phyloP scores from a whole-genome alignment of 2,888 invertebrate species.

The Leptodirus hochenwartii region DNA sequence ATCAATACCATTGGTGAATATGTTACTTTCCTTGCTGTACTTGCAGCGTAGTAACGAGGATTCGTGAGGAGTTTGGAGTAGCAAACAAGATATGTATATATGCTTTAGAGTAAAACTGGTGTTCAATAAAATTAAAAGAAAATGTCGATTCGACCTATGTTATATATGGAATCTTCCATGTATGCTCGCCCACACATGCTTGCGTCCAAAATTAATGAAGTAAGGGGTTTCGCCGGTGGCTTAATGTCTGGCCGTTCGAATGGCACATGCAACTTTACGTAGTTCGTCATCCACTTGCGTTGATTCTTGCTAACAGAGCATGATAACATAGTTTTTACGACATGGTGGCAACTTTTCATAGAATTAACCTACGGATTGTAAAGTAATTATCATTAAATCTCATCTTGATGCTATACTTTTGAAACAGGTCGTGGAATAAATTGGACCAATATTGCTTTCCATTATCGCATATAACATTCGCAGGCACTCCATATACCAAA shows the following conservation, averaged over 20 bases:
- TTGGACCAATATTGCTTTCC: conserved; percentile 11
- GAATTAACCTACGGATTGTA: conserved; percentile 18
- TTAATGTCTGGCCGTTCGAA: conserved; percentile 12
- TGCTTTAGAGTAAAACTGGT: too few species aligned
- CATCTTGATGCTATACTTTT: conserved; percentile 9
- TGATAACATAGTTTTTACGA: conserved; percentile 17
- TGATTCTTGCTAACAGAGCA: conserved; percentile 15
- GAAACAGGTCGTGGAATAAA: conserved; percentile 8
- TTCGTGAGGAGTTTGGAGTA: too few species aligned
- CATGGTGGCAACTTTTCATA: conserved; percentile 16
- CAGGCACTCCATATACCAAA: conserved; percentile 13
- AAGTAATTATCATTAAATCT: conserved; percentile 16
- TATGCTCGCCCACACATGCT: too few species aligned
- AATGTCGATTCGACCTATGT: too few species aligned
- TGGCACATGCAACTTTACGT: conserved; percentile 11
- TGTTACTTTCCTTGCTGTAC: too few species aligned
- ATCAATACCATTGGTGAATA: too few species aligned
- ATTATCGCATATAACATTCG: conserved; percentile 14
- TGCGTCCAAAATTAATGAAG: conserved; percentile 13
- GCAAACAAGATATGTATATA: too few species aligned
- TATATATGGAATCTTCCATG: too few species aligned
- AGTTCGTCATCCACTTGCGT: conserved; percentile 12
- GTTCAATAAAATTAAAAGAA: too few species aligned
- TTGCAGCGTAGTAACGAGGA: too few species aligned
- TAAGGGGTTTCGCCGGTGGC: conserved; percentile 10